phyloP scores from a whole-genome alignment of 2,888 invertebrate species.

The Meteorus cinctellus region DNA sequence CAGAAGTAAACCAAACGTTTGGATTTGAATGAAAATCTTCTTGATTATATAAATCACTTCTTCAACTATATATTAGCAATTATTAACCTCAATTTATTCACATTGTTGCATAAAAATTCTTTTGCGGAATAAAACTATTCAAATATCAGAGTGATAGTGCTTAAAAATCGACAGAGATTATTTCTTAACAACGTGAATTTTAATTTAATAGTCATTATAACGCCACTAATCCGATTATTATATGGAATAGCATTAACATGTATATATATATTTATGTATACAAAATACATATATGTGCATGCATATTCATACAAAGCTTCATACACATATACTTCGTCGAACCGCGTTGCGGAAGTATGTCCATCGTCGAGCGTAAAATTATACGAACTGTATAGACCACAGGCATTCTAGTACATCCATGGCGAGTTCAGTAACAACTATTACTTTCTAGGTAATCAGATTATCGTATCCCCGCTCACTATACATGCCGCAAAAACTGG shows the following conservation, averaged over 20 bases:
- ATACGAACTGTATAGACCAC: constrained; percentile 3
- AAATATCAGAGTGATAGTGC: not conserved
- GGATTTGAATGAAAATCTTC: too few species aligned
- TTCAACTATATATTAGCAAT: too few species aligned
- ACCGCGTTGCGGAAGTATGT: constrained; percentile 29
- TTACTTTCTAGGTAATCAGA: constrained; percentile 7
- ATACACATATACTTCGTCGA: constrained; percentile 21
- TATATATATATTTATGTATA: constrained; percentile 22
- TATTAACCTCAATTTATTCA: too few species aligned
- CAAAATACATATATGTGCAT: not conserved
- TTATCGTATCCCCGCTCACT: not conserved
- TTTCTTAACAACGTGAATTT: constrained; percentile 55
- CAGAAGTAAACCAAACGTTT: too few species aligned
- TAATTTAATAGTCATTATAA: constrained; percentile 58
- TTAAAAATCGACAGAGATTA: not conserved
- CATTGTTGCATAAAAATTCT: too few species aligned
- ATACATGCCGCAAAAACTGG: not conserved
- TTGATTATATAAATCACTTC: too few species aligned
- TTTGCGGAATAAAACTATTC: too few species aligned
- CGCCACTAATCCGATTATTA: constrained; percentile 59
- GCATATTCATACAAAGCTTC: not conserved
- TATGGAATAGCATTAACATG: constrained; percentile 46
- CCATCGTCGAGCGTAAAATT: constrained; percentile 1
- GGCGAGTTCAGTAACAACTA: constrained; percentile 1
- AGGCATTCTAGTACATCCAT: not conserved